phyloP scores from a whole-genome alignment of 92 coral and sea anemone species.

The Diadumene lineata region DNA sequence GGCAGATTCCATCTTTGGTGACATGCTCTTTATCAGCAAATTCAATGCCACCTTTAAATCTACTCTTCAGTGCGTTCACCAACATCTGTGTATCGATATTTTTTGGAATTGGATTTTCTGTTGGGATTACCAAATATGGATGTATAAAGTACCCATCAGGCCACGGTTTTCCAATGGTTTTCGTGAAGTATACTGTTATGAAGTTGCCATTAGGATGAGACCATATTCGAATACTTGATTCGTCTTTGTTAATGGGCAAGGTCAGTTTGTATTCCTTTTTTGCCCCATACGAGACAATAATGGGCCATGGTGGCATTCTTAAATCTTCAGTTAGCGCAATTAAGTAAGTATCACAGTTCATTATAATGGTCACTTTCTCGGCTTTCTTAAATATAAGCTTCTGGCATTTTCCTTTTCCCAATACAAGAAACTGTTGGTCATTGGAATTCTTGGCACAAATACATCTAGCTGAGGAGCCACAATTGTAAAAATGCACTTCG shows the following conservation, averaged over 20 bases:
- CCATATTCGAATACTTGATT: neutral
- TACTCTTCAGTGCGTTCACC: neutral
- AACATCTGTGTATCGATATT: neutral
- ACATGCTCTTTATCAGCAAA: neutral
- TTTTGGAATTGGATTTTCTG: neutral
- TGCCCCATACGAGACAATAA: neutral
- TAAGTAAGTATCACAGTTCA: neutral
- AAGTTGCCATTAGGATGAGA: neutral
- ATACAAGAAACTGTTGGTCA: no score
- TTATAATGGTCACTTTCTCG: neutral
- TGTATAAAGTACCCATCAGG: neutral
- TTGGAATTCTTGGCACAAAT: neutral
- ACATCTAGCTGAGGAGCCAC: no score
- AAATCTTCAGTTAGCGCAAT: neutral
- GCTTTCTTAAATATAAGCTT: constrained; percentile 10
- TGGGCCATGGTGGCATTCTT: neutral
- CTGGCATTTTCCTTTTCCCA: no score
- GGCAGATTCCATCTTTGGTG: neutral
- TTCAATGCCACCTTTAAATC: neutral
- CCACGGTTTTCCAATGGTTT: neutral
- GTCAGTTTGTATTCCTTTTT: neutral
- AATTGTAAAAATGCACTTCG: neutral
- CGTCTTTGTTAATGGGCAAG: neutral
- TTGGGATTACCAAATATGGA: neutral
- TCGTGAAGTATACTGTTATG: neutral